Base-by-base conservation (phyloP, 2,797 vertebrate genomes). In the Gymnoscopelus microlampas region DNA sequence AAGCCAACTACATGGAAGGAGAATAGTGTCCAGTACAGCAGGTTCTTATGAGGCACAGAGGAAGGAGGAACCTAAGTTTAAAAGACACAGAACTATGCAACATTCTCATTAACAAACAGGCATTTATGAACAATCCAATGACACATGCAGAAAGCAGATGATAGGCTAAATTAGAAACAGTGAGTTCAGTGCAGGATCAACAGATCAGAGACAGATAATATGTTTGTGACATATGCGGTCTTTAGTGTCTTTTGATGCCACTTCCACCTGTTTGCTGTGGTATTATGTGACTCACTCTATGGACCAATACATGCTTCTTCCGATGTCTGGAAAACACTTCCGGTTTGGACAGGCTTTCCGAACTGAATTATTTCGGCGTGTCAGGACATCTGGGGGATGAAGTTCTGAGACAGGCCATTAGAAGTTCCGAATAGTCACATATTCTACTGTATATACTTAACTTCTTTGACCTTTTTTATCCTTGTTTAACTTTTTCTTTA, bases 71-170 rank as follows among this genome's bases (percentile, higher is more conserved):
- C 95, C 96, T 97, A 95, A 92, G 95, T 96, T 96, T 94, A 95
- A 96, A 90, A 96, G 95, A 97, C 96, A 97, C 95, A 95, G 86
- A 96, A 96, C 95, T 98, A 96, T 96, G 96, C 95, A 96, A 97
- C 96, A 97, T 96, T 98, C 96, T 97, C 95, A 97, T 96, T 98
- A 97, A 94, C 96, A 94, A 96, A 97, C 97, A 98, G 93, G 97
- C 97, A 97, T 96, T 96, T 97, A 95, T 97, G 96, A 97, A 97
- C 96, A 97, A 93, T 97, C 95, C 96, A 95, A 98, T 98, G 97
- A 97, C 94, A 98, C 97, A 97, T 99, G 97, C 97, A 96, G 93
- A 96, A 97, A 98, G 97, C 97, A 97, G 96, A 96, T 97, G 96
- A 96, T 91, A 95, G 95, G 92, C 94, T 95, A 94, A 44, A 93